Evolutionary conservation across 2,113 vertebrate species (phyloP).

Genomic region (Rhipidura dahli): DNA sequence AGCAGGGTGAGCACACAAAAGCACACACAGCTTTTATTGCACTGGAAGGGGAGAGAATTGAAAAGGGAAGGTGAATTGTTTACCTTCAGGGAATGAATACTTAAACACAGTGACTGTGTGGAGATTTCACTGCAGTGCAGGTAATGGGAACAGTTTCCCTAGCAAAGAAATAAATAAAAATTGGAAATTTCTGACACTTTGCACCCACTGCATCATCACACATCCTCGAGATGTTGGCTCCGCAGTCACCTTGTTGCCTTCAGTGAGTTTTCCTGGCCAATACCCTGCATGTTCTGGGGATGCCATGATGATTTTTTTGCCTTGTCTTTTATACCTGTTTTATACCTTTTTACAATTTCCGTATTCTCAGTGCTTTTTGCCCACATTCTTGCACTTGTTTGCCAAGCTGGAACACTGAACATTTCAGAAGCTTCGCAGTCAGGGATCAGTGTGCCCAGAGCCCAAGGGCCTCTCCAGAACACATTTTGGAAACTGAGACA

Average conservation of each 20-base stretch:
- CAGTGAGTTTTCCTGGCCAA: background rate
- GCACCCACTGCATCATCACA: background rate
- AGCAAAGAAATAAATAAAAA: background rate
- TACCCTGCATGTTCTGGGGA: background rate
- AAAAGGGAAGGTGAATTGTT: background rate
- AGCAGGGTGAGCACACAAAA: background rate
- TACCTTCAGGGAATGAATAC: conserved; percentile 10
- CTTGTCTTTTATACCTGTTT: too few relatives aligned
- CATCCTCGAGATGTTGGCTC: background rate
- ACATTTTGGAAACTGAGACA: too few relatives aligned
- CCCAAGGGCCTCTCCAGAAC: too few relatives aligned
- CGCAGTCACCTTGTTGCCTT: accelerated
- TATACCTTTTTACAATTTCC: too few relatives aligned
- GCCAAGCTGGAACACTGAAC: too few relatives aligned
- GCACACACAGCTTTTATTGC: background rate
- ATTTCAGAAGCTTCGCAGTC: too few relatives aligned
- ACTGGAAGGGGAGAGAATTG: background rate
- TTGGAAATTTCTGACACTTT: background rate
- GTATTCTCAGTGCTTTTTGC: too few relatives aligned
- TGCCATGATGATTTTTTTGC: too few relatives aligned
- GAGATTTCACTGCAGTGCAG: background rate
- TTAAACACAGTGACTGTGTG: background rate
- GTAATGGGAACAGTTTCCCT: background rate
- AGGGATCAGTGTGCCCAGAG: too few relatives aligned
- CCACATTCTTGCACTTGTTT: too few relatives aligned